Evolutionary conservation across 2,113 vertebrate genomes (phyloP).

Genomic region (Tupaia chinensis): DNA sequence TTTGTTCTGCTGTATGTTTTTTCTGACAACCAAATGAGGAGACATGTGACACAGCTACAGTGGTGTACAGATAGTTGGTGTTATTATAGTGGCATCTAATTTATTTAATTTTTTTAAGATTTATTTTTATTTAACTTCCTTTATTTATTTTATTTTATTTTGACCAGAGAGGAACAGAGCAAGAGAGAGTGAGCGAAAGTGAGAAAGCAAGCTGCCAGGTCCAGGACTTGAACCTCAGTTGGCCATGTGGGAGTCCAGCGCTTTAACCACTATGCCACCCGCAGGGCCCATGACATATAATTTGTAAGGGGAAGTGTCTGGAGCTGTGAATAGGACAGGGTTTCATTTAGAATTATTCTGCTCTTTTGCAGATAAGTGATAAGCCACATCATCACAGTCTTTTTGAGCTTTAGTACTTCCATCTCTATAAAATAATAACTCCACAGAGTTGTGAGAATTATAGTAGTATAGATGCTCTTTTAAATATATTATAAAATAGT

Average conservation of each 20-base stretch:
- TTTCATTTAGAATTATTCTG: not conserved
- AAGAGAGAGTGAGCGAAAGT: too few relatives aligned
- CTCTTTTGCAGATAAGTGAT: not conserved
- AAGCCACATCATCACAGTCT: not conserved
- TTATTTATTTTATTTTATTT: too few relatives aligned
- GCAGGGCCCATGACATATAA: not conserved
- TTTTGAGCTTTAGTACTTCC: not conserved
- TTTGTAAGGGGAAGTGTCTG: not conserved
- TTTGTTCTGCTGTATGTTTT: not conserved
- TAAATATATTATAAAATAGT: conserved; percentile 5
- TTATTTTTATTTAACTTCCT: too few relatives aligned
- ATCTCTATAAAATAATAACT: not conserved
- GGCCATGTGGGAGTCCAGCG: too few relatives aligned
- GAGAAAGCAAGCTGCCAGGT: too few relatives aligned
- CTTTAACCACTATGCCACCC: too few relatives aligned
- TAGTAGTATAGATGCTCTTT: conserved; percentile 14
- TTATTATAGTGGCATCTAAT: not conserved
- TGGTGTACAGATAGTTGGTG: not conserved
- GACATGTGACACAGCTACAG: not conserved
- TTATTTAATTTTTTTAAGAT: too few relatives aligned
- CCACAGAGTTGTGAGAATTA: conserved; percentile 3
- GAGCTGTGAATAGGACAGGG: not conserved
- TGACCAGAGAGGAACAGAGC: too few relatives aligned
- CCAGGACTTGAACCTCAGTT: too few relatives aligned
- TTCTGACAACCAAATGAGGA: not conserved